Evolutionary conservation across 2,888 invertebrate genomes (phyloP).

Genomic region (Philereme vetulata): DNA sequence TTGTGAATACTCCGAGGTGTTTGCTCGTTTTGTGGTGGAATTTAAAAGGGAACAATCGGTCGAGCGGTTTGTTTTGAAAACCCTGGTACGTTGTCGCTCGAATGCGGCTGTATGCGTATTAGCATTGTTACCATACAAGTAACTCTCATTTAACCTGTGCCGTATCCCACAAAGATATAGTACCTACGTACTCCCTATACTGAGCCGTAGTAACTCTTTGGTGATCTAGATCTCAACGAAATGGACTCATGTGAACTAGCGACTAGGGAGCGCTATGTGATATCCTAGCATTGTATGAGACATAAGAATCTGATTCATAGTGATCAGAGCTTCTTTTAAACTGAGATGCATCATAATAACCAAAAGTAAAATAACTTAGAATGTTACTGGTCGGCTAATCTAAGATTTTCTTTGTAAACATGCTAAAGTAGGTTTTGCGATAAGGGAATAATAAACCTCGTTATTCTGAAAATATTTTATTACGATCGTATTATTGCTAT

Average conservation of each 20-base stretch:
- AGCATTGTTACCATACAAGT: constrained; percentile 42
- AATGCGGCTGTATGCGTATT: constrained; percentile 53
- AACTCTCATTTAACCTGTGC: constrained; percentile 19
- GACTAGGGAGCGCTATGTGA: constrained; percentile 12
- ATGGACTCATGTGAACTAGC: constrained; percentile 8
- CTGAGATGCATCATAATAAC: not conserved
- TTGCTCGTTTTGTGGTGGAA: constrained; percentile 76
- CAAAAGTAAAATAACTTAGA: not conserved
- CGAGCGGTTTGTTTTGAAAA: constrained; percentile 76
- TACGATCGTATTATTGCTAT: constrained; percentile 30
- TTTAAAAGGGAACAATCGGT: constrained; percentile 77
- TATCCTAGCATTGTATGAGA: constrained; percentile 20
- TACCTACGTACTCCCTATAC: not conserved
- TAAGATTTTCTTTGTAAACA: constrained; percentile 28
- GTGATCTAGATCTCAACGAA: constrained; percentile 6
- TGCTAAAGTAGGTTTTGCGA: constrained; percentile 35
- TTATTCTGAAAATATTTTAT: constrained; percentile 44
- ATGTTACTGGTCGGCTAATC: not conserved
- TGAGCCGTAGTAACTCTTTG: constrained; percentile 1
- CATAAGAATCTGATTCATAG: not conserved
- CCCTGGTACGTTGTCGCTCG: constrained; percentile 58
- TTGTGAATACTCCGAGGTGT: constrained; percentile 72
- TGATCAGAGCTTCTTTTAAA: not conserved
- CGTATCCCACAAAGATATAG: constrained; percentile 17
- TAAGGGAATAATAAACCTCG: constrained; percentile 48